Evolutionary conservation across 2,888 invertebrate species (phyloP), one percentile per base, ranked within the genome.

Genomic region (Heliothis peltigera): DNA sequence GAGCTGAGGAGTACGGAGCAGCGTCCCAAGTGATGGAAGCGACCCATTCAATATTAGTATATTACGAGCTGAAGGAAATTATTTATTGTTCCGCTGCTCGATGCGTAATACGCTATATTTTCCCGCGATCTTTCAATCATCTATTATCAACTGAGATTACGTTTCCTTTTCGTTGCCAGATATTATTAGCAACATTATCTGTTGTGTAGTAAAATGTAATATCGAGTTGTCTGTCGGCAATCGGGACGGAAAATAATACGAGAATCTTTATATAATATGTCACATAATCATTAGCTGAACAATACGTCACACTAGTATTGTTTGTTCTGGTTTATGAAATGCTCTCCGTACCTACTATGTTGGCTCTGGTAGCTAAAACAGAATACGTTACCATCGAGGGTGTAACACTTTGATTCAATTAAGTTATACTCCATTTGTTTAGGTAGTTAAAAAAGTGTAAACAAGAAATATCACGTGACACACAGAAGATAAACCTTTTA

Each of bases 121-220:
- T 63, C 52, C 56, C 65, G 52, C 70, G 63, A 79, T 76, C 79
- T 76, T 76, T 79, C 79, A 81, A 79, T 79, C 81, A 79, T 81
- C 65, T 79, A 63, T 68, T 73, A 79, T 68, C 73, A 64, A 68
- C 70, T 52, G 70, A 79, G 81, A 79, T 81, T 81, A 81, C 75
- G 55, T 79, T 81, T 79, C 67, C 64, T 65, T 72, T 64, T 66
- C 64, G 62, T 56, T 46, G 42, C 46, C 43, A 61, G 53, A 78
- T 73, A 53, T 70, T 68, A 77, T 72, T 75, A 67, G 58, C 54
- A 64, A 47, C 55, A 69, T 60, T 65, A 68, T 57, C 39, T 59
- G 43, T 46, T 68, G 49, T 48, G 47, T 66, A 52, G 43, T 15
- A 47, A 25, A 76, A 61, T 62, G 61, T 62, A 54, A 76, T 71